These are phyloP conservation scores for Patagioenas fasciata DNA, from an alignment of 2,113 vertebrate species.

Conservation along the genomic window DNA sequence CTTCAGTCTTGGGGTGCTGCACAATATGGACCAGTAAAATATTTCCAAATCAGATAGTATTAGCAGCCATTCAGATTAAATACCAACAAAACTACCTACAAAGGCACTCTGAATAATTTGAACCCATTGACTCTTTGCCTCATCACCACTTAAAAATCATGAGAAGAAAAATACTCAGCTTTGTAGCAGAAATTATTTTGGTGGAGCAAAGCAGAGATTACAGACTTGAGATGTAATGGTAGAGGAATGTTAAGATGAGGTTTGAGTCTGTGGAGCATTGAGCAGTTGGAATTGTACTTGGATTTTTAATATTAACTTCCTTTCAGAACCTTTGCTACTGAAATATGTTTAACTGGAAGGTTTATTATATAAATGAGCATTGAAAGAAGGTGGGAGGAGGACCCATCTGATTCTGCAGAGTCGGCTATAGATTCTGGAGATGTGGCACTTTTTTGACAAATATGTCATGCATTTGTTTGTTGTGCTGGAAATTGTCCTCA, in stretches of 20 bases:
- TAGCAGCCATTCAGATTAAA: neutral
- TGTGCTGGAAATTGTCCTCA: neutral
- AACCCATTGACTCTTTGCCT: neutral
- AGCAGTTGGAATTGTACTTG: neutral
- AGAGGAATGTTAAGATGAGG: neutral
- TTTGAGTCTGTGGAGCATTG: neutral
- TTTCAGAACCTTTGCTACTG: neutral
- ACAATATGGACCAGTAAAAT: neutral
- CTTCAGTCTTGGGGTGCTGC: neutral
- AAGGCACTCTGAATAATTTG: neutral
- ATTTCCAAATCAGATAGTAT: neutral
- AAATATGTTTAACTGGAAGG: neutral
- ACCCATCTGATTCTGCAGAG: neutral
- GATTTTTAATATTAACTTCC: neutral
- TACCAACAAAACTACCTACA: neutral
- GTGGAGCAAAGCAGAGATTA: neutral
- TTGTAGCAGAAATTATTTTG: neutral
- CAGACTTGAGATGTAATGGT: rapidly evolving
- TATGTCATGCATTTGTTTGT: neutral
- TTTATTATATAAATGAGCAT: neutral
- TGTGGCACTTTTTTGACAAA: neutral
- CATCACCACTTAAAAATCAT: neutral
- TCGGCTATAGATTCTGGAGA: neutral
- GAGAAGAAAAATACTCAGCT: neutral
- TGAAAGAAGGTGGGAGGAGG: neutral